These are phyloP conservation scores for Acholoe squamosa DNA, from an alignment of 2,888 invertebrate genomes.

Conservation along the genomic window DNA sequence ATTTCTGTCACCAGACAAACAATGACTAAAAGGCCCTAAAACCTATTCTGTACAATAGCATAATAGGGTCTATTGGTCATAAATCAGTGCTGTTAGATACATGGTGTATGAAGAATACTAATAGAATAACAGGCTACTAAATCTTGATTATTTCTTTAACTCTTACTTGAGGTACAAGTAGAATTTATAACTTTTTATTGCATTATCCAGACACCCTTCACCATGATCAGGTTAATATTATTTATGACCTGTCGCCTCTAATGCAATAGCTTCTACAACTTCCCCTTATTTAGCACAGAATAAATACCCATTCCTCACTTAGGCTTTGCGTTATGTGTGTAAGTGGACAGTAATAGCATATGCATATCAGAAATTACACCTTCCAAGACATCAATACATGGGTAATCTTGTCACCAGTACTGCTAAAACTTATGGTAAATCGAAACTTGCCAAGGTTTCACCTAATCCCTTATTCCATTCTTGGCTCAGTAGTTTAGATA, in stretches of 20 bases:
- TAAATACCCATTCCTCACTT: slow-evolving; percentile 2
- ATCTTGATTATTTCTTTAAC: too few relatives aligned
- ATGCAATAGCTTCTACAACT: not conserved
- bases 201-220: not conserved
- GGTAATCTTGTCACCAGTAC: slow-evolving; percentile 22
- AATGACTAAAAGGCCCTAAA: too few relatives aligned
- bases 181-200: not conserved
- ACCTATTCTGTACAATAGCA: too few relatives aligned
- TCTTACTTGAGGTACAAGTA: not conserved
- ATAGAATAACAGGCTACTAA: too few relatives aligned
- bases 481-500: slow-evolving; percentile 1
- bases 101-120: too few relatives aligned
- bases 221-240: not conserved
- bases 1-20: too few relatives aligned
- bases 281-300: not conserved
- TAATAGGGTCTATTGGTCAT: too few relatives aligned
- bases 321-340: not conserved
- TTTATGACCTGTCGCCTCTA: not conserved
- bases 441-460: not conserved
- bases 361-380: slow-evolving; percentile 15
- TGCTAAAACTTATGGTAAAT: not conserved
- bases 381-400: not conserved
- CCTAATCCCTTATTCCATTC: slow-evolving; percentile 33
- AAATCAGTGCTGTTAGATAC: too few relatives aligned
- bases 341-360: slow-evolving; percentile 41